Evolutionary conservation across 2,888 invertebrate species (phyloP).

Genomic region (Euzophera pinguis): DNA sequence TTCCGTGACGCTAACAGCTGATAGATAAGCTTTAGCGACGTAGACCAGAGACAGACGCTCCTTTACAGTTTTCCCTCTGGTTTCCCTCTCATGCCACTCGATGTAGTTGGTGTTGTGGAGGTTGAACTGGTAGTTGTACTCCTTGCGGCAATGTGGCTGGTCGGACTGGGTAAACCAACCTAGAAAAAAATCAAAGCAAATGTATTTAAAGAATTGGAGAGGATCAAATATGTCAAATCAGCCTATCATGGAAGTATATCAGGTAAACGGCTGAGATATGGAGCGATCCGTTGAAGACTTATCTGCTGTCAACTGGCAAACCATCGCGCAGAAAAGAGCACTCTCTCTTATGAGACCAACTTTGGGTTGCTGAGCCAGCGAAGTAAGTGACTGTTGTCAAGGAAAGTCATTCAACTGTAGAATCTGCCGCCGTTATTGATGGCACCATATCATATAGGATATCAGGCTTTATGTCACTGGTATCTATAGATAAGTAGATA

Average conservation of each 20-base stretch:
- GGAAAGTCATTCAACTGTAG: background rate
- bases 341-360: too few relatives aligned
- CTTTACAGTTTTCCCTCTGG: slow-evolving; percentile 81
- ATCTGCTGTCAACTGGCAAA: too few relatives aligned
- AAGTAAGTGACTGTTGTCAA: background rate
- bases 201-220: too few relatives aligned
- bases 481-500: background rate
- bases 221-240: too few relatives aligned
- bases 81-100: slow-evolving; percentile 91
- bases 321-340: too few relatives aligned
- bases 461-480: background rate
- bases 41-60: slow-evolving; percentile 87
- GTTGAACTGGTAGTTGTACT: slow-evolving; percentile 90
- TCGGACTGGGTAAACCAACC: slow-evolving; percentile 92
- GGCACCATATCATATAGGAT: background rate
- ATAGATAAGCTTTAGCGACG: slow-evolving; percentile 87
- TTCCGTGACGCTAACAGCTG: slow-evolving; percentile 92
- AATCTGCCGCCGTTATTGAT: background rate
- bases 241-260: too few relatives aligned
- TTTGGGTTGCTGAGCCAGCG: too few relatives aligned
- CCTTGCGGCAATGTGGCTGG: slow-evolving; percentile 87
- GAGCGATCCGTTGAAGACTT: too few relatives aligned
- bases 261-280: too few relatives aligned
- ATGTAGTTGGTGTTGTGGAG: slow-evolving; percentile 86
- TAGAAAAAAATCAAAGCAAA: too few relatives aligned